Evolutionary conservation across 2,888 invertebrate species (phyloP), one percentile per base, ranked within the genome.

Genomic region (Apamea monoglypha): DNA sequence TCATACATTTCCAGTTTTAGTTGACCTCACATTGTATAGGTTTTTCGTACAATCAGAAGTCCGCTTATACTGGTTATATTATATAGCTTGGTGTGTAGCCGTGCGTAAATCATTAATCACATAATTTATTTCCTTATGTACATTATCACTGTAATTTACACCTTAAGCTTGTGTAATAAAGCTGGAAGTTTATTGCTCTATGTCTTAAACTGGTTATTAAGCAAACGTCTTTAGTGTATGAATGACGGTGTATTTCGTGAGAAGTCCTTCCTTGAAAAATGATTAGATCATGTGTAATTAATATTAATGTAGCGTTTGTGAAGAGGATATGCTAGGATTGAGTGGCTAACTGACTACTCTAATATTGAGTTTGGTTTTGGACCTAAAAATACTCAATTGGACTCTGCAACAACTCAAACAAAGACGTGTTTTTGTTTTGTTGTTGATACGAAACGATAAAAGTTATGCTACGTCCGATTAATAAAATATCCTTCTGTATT

Each of bases 251-350:
- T 82, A 7, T 76, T 76, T 69, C 68, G 70, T 50, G n/a, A 53
- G 68, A 80, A 78, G 70, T 71, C 68, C 74, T 73, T 74, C 16
- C 32, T 83, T 21, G 32, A 50, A 79, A 79, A 79, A 36, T 29
- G 12, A 85, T 72, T 59, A 77, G 80, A 64, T 78, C 82, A 82
- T 69, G 63, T 77, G 63, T 68, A 76, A 82, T 83, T 81, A 50
- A 56, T 56, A 25, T 29, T 8, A 66, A 25, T 44, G 44, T 29
- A 61, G n/a, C 21, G 12, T 47, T 44, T 47, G 14, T 56, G 4
- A 25, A 2, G 53, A 53, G 29, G n/a, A 47, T n/a, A 18, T n/a
- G 18, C 25, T 21, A 32, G 69, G 25, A 32, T 50, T 50, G 8
- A 70, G 32, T 18, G 5, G 0, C 21, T 56, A 25, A 25, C 25